These are phyloP conservation scores for Thalpophila matura DNA, from an alignment of 2,888 invertebrate genomes.

Conservation along the genomic window DNA sequence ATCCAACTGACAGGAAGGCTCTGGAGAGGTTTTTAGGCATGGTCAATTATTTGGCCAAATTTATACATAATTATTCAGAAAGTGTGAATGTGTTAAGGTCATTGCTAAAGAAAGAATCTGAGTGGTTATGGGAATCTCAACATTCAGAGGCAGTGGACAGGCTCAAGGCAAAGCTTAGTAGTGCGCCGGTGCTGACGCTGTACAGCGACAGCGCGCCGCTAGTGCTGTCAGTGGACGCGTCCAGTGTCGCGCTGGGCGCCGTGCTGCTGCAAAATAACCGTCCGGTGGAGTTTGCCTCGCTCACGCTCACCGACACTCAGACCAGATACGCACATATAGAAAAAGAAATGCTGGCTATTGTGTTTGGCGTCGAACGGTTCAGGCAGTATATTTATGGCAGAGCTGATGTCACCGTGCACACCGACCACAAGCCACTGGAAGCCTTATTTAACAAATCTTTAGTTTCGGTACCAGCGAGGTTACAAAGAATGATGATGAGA, in stretches of 20 bases:
- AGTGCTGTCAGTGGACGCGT: constrained; percentile 58
- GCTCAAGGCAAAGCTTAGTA: constrained; percentile 28
- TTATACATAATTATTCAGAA: constrained; percentile 60
- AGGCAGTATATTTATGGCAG: no score
- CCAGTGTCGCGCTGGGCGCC: constrained; percentile 44
- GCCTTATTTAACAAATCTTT: constrained; percentile 60
- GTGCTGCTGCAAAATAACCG: constrained; percentile 54
- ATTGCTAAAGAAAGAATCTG: constrained; percentile 48
- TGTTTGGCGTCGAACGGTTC: no score
- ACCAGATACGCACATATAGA: constrained; percentile 62
- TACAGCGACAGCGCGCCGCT: constrained; percentile 28
- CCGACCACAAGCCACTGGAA: constrained; percentile 65
- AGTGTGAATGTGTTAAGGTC: constrained; percentile 8
- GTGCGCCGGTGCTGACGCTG: neutral
- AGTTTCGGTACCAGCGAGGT: constrained; percentile 46
- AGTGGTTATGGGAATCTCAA: constrained; percentile 46
- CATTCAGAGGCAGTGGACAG: constrained; percentile 14
- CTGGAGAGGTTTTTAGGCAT: constrained; percentile 59
- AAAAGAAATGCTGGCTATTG: constrained; percentile 65
- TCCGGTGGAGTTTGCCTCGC: constrained; percentile 32
- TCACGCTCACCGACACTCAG: constrained; percentile 54
- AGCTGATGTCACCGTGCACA: constrained; percentile 53
- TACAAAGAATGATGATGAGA: constrained; percentile 64
- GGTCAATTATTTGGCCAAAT: constrained; percentile 58
- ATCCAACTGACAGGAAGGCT: constrained; percentile 30